A percentile compares a stretch with the other conserved stretches of the same genome.
Conservation (phyloP, 64 coral and sea anemone species). For the Exaiptasia diaphana region DNA sequence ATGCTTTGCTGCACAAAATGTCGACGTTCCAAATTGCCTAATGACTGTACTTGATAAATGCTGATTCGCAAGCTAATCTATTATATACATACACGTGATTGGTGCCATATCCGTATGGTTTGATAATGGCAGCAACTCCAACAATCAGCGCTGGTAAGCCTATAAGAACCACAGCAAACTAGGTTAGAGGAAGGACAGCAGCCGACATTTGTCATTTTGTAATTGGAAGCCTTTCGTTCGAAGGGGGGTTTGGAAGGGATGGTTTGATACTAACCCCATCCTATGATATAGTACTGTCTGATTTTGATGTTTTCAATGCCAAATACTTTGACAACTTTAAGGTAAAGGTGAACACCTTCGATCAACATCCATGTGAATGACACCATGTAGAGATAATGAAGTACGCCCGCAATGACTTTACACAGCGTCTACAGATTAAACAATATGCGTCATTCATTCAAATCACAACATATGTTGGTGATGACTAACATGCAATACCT, state of each 20-base stretch:
- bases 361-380: constrained; percentile 58
- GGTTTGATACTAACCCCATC: constrained; percentile 33
- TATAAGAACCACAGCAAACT: background rate
- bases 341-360: constrained; percentile 53
- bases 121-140: background rate
- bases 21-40: background rate
- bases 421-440: background rate
- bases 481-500: background rate
- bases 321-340: constrained; percentile 51
- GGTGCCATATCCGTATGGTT: constrained; percentile 24
- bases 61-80: background rate
- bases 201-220: too few species aligned
- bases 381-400: constrained; percentile 40
- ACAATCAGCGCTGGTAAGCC: constrained; percentile 30
- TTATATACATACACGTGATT: background rate
- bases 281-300: constrained; percentile 38
- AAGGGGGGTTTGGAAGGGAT: background rate
- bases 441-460: background rate
- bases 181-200: background rate
- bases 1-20: too few species aligned
- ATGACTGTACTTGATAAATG: background rate
- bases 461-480: background rate
- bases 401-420: background rate
- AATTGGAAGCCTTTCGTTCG: too few species aligned
- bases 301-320: constrained; percentile 35